Base-by-base conservation (phyloP, 1,140 invertebrate species). In the Zaprionus ornatus region DNA sequence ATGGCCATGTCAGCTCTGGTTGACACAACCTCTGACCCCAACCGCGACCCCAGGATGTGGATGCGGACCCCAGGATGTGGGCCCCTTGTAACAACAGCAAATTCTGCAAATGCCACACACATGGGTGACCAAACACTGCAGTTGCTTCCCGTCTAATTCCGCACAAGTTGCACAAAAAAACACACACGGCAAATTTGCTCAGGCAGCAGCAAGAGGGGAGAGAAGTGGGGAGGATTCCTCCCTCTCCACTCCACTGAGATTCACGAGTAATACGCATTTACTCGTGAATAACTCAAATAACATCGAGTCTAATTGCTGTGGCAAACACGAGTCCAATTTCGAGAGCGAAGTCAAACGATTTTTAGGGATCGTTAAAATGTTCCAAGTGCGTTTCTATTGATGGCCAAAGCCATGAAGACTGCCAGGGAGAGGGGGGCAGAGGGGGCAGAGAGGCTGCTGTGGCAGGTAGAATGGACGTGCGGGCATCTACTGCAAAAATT, bases 401-500 rank as follows among this genome's bases (percentile, higher is more conserved):
- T 64, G 66, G 65, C 37, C 57, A 32, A 15, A 32, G 27, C 27
- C n/a, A n/a, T 35, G 23, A 3, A 27, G 45, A 61, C 3, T 62
- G 45, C 10, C 29, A 9, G 13, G 1, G 23, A 4, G 29, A 54
- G 21, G 10, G 6, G 48, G 15, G n/a, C n/a, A n/a, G n/a, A n/a
- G n/a, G 15, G 3, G 13, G 4, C 2, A 5, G 37, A 0, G 15
- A 6, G 2, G 1, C 6, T 9, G 15, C 40, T 17, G 13, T 25
- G 35, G 9, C 10, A 35, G n/a, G 15, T 27, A 10, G 48, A 23
- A 65, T 45, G 50, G 25, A 9, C 52, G 40, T 32, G 59, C 75
- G 67, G 70, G 62, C 66, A 74, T 69, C 62, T 74, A 50, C 72
- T 63, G 72, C 64, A 77, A 74, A 74, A 90, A 88, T 90, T 88